phyloP scores from a whole-genome alignment of 2,113 vertebrate genomes.

The Lasiurus cinereus region DNA sequence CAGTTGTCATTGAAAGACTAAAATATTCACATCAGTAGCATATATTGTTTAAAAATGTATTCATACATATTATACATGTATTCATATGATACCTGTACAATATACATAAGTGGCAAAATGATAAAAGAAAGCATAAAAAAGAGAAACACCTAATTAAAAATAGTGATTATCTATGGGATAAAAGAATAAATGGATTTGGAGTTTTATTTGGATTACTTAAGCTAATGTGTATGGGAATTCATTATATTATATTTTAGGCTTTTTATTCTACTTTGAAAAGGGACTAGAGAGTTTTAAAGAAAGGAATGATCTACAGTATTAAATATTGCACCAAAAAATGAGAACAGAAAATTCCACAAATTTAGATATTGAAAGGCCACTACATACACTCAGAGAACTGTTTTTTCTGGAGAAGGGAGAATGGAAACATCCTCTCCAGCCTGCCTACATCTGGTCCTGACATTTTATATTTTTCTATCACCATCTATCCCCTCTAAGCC shows the following conservation, averaged over 20 bases:
- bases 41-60: constrained; percentile 20
- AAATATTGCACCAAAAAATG: constrained; percentile 15
- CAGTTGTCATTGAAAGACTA: neutral
- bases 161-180: neutral
- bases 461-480: neutral
- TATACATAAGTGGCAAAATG: neutral
- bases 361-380: neutral
- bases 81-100: neutral
- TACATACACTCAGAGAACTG: neutral
- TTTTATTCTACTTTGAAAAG: neutral
- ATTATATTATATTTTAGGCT: neutral
- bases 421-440: neutral
- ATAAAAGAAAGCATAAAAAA: neutral
- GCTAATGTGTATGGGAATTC: neutral
- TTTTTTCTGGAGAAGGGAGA: constrained; percentile 28
- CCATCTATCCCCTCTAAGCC: too few species aligned
- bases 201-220: neutral
- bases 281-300: neutral
- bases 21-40: neutral
- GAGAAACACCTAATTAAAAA: constrained; percentile 24
- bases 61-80: neutral
- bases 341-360: constrained; percentile 38
- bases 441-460: neutral
- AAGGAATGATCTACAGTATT: neutral
- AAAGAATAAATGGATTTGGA: constrained; percentile 28